These are phyloP conservation scores for Eulemur macaco DNA, from an alignment of 2,113 vertebrate genomes.

Conservation along the genomic window DNA sequence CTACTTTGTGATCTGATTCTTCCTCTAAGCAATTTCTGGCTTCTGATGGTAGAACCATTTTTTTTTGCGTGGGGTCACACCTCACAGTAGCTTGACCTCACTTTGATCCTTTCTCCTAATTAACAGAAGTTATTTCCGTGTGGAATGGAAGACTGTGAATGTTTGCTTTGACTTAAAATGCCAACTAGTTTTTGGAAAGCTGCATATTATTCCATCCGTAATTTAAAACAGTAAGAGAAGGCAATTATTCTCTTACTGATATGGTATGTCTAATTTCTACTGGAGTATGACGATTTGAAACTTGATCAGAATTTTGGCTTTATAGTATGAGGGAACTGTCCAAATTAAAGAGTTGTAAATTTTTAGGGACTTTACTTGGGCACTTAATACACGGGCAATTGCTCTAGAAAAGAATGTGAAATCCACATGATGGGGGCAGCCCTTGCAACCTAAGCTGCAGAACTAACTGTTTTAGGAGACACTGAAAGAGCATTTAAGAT, in stretches of 20 bases:
- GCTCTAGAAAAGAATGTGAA: neutral
- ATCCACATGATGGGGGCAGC: neutral
- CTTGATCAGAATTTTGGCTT: neutral
- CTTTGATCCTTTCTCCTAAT: neutral
- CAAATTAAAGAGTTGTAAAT: neutral
- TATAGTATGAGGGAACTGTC: neutral
- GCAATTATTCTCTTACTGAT: neutral
- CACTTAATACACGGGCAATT: neutral
- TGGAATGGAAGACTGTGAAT: neutral
- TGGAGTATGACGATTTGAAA: neutral
- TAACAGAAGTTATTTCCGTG: neutral
- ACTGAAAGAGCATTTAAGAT: neutral
- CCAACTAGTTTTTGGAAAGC: neutral
- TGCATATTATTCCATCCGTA: neutral
- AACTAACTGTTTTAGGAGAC: neutral
- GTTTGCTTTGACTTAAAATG: neutral
- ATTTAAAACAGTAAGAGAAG: slow-evolving; percentile 3
- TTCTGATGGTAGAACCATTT: neutral
- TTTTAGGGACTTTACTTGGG: neutral
- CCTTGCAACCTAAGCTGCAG: neutral
- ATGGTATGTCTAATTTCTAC: slow-evolving; percentile 4
- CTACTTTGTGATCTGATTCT: neutral
- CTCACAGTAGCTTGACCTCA: neutral
- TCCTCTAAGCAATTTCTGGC: neutral
- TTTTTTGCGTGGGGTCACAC: neutral